These are phyloP conservation scores for Tetramorium parvispinum DNA, from an alignment of 1,140 invertebrate species.

Conservation along the genomic window DNA sequence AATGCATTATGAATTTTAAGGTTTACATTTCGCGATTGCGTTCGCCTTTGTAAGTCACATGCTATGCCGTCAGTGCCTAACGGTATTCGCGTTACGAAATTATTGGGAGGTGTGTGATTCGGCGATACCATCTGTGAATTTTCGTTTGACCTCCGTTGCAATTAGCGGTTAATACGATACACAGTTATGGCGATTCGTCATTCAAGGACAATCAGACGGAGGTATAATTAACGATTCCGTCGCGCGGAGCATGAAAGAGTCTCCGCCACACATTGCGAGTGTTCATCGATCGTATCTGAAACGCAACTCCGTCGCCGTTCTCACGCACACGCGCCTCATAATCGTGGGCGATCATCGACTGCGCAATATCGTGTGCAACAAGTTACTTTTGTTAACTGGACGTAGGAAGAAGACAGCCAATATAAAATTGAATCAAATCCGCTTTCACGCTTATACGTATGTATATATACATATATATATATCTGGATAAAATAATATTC, in stretches of 20 bases:
- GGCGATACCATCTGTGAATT: conserved; percentile 39
- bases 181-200: conserved; percentile 52
- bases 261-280: conserved; percentile 5
- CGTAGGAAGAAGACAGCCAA: conserved; percentile 9
- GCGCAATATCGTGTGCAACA: conserved; percentile 62
- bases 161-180: conserved; percentile 56
- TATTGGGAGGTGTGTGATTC: not conserved
- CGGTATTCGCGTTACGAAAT: conserved; percentile 12
- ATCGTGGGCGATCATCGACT: conserved; percentile 44
- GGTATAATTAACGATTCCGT: conserved; percentile 62
- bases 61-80: not conserved
- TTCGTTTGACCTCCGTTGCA: conserved; percentile 30
- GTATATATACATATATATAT: no score
- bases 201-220: conserved; percentile 59
- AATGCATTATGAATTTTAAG: not conserved
- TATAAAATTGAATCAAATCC: not conserved
- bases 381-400: conserved; percentile 55
- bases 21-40: not conserved
- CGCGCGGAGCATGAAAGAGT: conserved; percentile 45
- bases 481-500: not conserved
- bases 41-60: not conserved
- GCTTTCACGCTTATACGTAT: not conserved
- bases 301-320: conserved; percentile 46
- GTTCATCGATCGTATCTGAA: conserved; percentile 63
- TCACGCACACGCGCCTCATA: not conserved